phyloP scores from a whole-genome alignment of 2,113 vertebrate species.

The Gasterosteus nipponicus region DNA sequence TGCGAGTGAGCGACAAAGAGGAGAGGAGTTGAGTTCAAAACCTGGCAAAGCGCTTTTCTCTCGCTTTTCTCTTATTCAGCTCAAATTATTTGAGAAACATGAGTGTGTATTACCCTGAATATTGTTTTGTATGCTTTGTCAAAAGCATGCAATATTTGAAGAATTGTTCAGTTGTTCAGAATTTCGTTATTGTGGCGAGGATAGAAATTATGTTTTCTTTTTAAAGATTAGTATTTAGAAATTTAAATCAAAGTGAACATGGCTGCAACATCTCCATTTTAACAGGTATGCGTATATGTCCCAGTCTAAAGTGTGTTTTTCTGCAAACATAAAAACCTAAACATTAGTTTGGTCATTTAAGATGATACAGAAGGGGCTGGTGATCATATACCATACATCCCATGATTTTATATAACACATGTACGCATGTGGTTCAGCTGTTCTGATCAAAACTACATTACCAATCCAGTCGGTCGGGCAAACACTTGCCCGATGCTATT shows the following conservation, averaged over 20 bases:
- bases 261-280: neutral
- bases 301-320: neutral
- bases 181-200: neutral
- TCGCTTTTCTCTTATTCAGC: too few relatives aligned
- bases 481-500: conserved; percentile 40
- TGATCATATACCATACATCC: neutral
- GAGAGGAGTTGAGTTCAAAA: neutral
- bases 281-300: neutral
- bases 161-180: neutral
- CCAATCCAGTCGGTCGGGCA: conserved; percentile 9
- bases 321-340: neutral
- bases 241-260: neutral
- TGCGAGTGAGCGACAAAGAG: neutral
- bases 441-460: conserved; percentile 37
- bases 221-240: neutral
- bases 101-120: neutral
- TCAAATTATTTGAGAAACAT: neutral
- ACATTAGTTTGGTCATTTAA: neutral
- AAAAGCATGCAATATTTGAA: neutral
- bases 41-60: neutral
- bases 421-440: conserved; percentile 1
- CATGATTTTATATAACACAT: neutral
- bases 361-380: neutral
- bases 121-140: neutral
- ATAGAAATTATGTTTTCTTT: neutral